A percentile compares a stretch with the other conserved stretches of the same genome.
Evolutionary conservation across 2,888 invertebrate species (phyloP).

Genomic region (Tanytarsus gracilentus): DNA sequence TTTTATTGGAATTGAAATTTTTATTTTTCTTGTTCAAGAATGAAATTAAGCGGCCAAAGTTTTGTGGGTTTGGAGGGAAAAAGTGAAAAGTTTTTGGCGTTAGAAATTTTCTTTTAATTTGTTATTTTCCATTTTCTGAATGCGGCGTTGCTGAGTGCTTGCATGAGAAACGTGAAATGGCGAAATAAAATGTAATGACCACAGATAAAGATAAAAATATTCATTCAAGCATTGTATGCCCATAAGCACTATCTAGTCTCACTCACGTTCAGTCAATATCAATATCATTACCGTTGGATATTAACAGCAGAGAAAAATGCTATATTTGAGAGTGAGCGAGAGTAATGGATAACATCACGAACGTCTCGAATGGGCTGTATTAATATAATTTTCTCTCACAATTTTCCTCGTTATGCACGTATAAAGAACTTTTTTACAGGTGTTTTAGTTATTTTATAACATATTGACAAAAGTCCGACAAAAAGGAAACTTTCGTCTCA

Average conservation of each 20-base stretch:
- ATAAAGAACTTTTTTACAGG: conserved; percentile 1
- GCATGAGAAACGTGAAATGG: no score
- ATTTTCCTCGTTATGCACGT: not conserved
- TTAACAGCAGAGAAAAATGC: not conserved
- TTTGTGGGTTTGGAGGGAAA: not conserved
- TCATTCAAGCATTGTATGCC: conserved; percentile 5
- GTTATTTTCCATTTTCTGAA: not conserved
- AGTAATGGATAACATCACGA: conserved; percentile 8
- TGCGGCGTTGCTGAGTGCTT: no score
- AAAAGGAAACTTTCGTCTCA: no score
- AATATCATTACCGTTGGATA: conserved; percentile 10
- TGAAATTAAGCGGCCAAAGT: no score
- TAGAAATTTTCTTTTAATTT: conserved; percentile 4
- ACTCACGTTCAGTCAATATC: conserved; percentile 12
- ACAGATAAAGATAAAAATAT: conserved; percentile 10
- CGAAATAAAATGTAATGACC: conserved; percentile 5
- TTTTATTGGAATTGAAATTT: no score
- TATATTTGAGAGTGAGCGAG: not conserved
- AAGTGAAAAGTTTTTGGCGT: conserved; percentile 9
- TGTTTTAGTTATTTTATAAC: conserved; percentile 9
- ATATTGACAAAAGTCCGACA: no score
- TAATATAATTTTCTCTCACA: not conserved
- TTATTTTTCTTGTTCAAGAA: no score
- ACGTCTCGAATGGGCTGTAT: not conserved
- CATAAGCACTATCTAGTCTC: conserved; percentile 8